Evolutionary conservation across 2,113 vertebrate species (phyloP), one percentile per base, ranked within the genome.

Genomic region (Physeter macrocephalus): DNA sequence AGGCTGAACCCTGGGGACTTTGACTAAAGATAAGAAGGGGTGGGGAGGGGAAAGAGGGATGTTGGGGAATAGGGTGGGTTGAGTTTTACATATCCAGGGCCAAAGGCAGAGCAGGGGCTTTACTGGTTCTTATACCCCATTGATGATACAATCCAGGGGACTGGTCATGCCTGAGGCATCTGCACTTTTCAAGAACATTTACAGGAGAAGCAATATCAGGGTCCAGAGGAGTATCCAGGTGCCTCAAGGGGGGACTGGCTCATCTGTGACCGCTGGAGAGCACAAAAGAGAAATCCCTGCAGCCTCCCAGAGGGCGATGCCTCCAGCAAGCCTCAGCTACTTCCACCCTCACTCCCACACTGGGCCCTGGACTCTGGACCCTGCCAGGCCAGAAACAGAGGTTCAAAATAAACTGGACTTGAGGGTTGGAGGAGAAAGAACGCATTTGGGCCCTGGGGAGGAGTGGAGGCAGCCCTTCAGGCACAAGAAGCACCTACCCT

Each of bases 181-280:
- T 77, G 83, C 15, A 29, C 36, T 87, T 82, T 84, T 52, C 87
- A 82, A 84, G 87, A 75, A n/a, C 25, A 54, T 72, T 77, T 52
- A 72, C 78, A 84, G 36, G 39, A 84, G 94, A 62, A 94, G 92
- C 80, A 69, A 10, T 72, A 62, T 59, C 27, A 25, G 41, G 64
- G 41, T 88, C 46, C 69, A 72, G 71, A 80, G 46, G 52, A 52
- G 25, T 85, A 25, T 95, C 80, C 80, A 18, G 43, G 54, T 52
- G 49, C 82, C 87, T 99, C 98, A 98, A 1, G 98, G 98, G 0
- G 98, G 94, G 23, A 93, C 92, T 0, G 97, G 95, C 31, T 99
- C 98, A 77, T 99, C 99, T 31, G 96, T 61, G 0, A 98, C 91
- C 0, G 98, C 98, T 99, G 97, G 64, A 98, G 97, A 54, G 89